A percentile compares a stretch with the other conserved stretches of the same genome.
Conservation (phyloP, 2,797 vertebrate species). For the Taenioides sp. region DNA sequence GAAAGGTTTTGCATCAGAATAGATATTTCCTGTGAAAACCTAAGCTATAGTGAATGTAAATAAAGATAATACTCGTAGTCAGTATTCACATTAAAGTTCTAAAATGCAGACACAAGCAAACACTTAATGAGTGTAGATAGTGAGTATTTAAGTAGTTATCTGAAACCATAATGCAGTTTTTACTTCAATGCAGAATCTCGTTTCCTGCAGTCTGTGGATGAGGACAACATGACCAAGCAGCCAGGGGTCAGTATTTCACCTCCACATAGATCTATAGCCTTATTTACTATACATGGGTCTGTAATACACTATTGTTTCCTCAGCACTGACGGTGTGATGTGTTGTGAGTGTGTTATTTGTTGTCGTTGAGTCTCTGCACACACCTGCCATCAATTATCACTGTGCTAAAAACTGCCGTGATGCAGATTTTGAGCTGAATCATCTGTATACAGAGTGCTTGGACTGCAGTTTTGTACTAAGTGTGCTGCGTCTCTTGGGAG, state of each 20-base stretch:
- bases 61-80: neutral
- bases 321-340: neutral
- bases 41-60: neutral
- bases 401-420: slow-evolving; percentile 48
- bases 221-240: slow-evolving; percentile 98
- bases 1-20: too few species aligned
- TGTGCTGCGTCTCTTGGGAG: slow-evolving; percentile 60
- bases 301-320: neutral
- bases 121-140: neutral
- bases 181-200: slow-evolving; percentile 82
- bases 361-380: slow-evolving; percentile 35
- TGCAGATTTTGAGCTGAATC: slow-evolving; percentile 69
- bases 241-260: slow-evolving; percentile 84
- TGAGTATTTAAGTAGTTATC: neutral
- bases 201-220: slow-evolving; percentile 91
- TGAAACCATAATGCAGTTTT: neutral
- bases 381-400: slow-evolving; percentile 63
- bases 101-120: neutral
- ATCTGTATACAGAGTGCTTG: slow-evolving; percentile 56
- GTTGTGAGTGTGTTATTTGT: slow-evolving; percentile 19
- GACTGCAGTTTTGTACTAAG: slow-evolving; percentile 65
- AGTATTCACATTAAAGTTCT: neutral
- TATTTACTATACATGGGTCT: neutral
- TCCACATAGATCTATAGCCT: neutral
- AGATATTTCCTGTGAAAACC: neutral